A percentile compares a stretch with the other conserved stretches of the same genome.
These are phyloP conservation scores for Volucella inanis DNA, from an alignment of 2,888 invertebrate genomes.

Conservation along the genomic window DNA sequence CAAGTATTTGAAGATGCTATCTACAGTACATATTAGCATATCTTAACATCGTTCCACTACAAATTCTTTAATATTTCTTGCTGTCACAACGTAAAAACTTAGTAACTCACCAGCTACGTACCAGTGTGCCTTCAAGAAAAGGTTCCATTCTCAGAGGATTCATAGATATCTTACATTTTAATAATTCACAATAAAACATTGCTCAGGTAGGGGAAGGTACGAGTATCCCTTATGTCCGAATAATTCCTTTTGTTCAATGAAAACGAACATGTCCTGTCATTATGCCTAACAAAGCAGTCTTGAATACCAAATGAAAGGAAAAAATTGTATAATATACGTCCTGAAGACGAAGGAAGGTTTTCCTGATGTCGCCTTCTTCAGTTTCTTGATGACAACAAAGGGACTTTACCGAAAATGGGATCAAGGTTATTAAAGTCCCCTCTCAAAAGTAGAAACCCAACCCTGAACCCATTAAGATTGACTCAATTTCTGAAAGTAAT, in stretches of 20 bases:
- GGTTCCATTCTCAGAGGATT: conserved; percentile 3
- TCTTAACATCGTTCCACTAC: no score
- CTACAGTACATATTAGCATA: background rate
- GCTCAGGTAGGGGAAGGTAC: background rate
- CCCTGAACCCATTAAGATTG: no score
- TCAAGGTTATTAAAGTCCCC: conserved; percentile 47
- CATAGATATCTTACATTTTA: conserved; percentile 23
- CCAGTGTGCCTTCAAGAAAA: conserved; percentile 10
- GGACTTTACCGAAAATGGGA: conserved; percentile 44
- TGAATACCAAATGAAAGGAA: conserved; percentile 49
- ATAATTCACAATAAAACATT: conserved; percentile 36
- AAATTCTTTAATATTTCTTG: background rate
- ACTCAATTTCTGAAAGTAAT: no score
- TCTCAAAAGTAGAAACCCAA: background rate
- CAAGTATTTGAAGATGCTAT: background rate
- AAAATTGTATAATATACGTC: conserved; percentile 32
- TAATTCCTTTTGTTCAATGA: background rate
- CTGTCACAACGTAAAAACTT: background rate
- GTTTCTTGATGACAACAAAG: conserved; percentile 24
- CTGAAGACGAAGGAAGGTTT: conserved; percentile 31
- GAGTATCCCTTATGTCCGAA: conserved; percentile 24
- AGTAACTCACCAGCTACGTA: conserved; percentile 3
- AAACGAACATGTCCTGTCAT: background rate
- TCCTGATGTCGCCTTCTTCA: conserved; percentile 1
- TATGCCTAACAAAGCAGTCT: background rate